Evolutionary conservation across 2,888 invertebrate genomes (phyloP), one percentile per base, ranked within the genome.

Genomic region (Lacanobia wlatinum): DNA sequence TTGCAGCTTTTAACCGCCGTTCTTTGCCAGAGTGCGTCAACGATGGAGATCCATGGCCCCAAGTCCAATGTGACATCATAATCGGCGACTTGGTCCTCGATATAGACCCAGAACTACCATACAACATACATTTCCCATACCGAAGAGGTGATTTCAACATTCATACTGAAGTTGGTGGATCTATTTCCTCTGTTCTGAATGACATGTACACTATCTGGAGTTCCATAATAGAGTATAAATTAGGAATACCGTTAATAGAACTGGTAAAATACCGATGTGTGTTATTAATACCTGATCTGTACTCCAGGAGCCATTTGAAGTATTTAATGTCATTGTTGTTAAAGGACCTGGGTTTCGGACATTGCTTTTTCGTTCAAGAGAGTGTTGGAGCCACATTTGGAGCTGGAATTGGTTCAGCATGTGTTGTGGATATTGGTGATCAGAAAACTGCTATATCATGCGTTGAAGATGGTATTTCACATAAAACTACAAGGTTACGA

Each of bases 371-470:
- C 7, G 96, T 98, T n/a, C 98, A 98, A 96, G 98, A 98, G 89
- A 94, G 94, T 92, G 94, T 96, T 0, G 96, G 96, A 14, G 96
- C 96, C 0, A 96, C 96, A 9, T 96, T 96, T 83, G 96, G 96
- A 0, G 96, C 96, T 52, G 96, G 96, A 0, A 95, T 96, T 12
- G 96, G 96, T 1, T 98, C 98, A 88, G 99, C 99, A 0, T 99
- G 99, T 94, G 99, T 99, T 0, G 98, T 99, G 0, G 99, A 99
- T 91, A 98, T 99, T 66, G 99, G 99, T 0, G 99, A 99, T 90
- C 98, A 99, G 91, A 99, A 99, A 95, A 99, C 98, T 0, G 98
- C 99, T 0, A 98, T 99, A 28, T 99, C 99, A 2, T 99, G 99
- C 95, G 99, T 99, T 1, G 99, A 99, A 95, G 99, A 99, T 96